phyloP scores from a whole-genome alignment of 2,888 invertebrate genomes.

The Polylopha cassiicola region DNA sequence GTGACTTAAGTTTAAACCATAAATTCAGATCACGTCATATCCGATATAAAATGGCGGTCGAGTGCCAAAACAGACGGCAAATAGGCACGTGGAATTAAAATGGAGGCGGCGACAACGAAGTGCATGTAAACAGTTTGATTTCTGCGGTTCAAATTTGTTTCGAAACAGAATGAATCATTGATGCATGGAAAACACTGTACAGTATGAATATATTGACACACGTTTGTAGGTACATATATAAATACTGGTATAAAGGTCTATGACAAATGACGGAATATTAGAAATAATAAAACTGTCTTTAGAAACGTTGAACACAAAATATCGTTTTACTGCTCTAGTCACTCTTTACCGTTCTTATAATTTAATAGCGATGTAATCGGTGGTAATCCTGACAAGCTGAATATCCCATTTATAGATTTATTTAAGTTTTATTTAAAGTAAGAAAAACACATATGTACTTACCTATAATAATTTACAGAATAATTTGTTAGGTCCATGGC shows the following conservation, averaged over 20 bases:
- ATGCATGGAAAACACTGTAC: not conserved
- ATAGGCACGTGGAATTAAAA: conserved; percentile 39
- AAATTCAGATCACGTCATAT: conserved; percentile 33
- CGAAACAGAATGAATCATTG: not conserved
- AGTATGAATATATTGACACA: too few species aligned
- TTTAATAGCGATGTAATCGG: too few species aligned
- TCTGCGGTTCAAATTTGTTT: conserved; percentile 7
- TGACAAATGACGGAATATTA: not conserved
- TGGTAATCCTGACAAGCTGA: too few species aligned
- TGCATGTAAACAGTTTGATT: conserved; percentile 24
- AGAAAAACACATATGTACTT: too few species aligned
- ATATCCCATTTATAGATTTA: too few species aligned
- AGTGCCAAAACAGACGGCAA: conserved; percentile 49
- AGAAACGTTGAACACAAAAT: not conserved
- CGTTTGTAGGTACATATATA: not conserved
- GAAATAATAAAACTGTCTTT: not conserved
- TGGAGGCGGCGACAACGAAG: conserved; percentile 30
- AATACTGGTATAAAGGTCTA: not conserved
- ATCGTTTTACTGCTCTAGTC: too few species aligned
- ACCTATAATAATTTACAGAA: too few species aligned
- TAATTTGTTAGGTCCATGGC: too few species aligned
- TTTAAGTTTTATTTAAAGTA: too few species aligned
- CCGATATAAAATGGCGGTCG: conserved; percentile 34
- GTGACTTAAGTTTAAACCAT: conserved; percentile 14
- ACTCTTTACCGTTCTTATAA: too few species aligned